These are phyloP conservation scores for Eurytoma adleriae DNA, from an alignment of 2,888 invertebrate species.

Conservation along the genomic window DNA sequence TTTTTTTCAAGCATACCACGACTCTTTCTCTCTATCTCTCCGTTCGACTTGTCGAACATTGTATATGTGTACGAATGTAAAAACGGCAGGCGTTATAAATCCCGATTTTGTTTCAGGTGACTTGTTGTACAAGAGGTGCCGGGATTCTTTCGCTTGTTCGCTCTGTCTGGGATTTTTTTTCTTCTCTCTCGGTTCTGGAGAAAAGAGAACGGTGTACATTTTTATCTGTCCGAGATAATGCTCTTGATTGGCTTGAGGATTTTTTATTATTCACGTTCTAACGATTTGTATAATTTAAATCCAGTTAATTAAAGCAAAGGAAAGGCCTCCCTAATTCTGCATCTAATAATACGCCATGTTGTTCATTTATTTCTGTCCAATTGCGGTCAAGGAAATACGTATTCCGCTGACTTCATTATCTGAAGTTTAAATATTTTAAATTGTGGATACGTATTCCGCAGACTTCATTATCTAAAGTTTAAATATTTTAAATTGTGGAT, in stretches of 20 bases:
- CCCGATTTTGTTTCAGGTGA: constrained; percentile 45
- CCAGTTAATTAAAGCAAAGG: too few relatives aligned
- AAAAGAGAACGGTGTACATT: constrained; percentile 25
- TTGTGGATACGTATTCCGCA: too few relatives aligned
- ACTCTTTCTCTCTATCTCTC: constrained; percentile 9
- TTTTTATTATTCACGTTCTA: constrained; percentile 40
- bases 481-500: too few relatives aligned
- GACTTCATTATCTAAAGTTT: too few relatives aligned
- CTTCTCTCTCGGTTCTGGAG: neutral
- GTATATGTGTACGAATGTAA: constrained; percentile 28
- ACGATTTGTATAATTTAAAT: neutral
- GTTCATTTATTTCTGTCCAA: too few relatives aligned
- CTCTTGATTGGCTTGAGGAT: constrained; percentile 30
- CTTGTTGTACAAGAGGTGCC: constrained; percentile 43
- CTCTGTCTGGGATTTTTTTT: neutral
- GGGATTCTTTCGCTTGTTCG: neutral
- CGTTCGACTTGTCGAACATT: constrained; percentile 53
- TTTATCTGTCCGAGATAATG: constrained; percentile 35
- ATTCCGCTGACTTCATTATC: too few relatives aligned
- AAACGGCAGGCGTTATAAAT: constrained; percentile 51
- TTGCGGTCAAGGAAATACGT: too few relatives aligned
- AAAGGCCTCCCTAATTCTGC: too few relatives aligned
- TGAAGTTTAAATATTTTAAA: too few relatives aligned
- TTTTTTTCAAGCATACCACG: constrained; percentile 14
- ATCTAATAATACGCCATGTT: too few relatives aligned